Evolutionary conservation across 2,797 vertebrate species (phyloP), one percentile per base, ranked within the genome.

Genomic region (Synanceia verrucosa): DNA sequence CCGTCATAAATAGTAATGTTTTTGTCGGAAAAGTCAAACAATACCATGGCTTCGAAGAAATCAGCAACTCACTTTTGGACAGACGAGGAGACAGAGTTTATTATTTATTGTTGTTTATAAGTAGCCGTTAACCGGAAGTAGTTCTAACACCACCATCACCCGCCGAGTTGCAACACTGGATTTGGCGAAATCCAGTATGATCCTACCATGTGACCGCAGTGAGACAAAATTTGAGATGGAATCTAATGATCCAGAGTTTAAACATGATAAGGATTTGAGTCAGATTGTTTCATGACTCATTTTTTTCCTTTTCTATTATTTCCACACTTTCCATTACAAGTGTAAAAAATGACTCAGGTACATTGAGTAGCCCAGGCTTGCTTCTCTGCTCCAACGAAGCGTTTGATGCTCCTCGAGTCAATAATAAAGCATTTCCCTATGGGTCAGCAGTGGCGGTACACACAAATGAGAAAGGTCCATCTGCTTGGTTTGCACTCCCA

Each of bases 401-500:
- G 81, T 81, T 91, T 90, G 89, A 92, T 91, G 82, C 88, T 87
- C 61, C 83, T 93, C 85, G 28, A 91, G 92, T 95, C 90, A 93
- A 84, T 93, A 92, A 93, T 81, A 79, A 87, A 91, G 91, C 90
- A 92, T 93, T 93, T 86, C 89, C 61, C 89, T 86, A 86, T 86
- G 88, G 89, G 91, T 92, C 91, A 95, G 84, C 65, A 83, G 86
- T 56, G 84, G 85, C 84, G 92, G 91, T 75, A 89, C 91, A 91
- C 87, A 84, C 88, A 93, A 93, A 94, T 93, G 93, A 88, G 92
- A 91, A 84, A 74, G 82, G 87, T 84, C 90, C 93, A 92, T 93
- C 92, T 91, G 88, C 86, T 90, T 81, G 86, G 88, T 92, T 89
- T 92, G 28, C 53, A 84, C 88, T 90, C 88, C 83, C 85, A 93